phyloP scores from a whole-genome alignment of 2,797 vertebrate genomes.

The Sebastes oblongus region DNA sequence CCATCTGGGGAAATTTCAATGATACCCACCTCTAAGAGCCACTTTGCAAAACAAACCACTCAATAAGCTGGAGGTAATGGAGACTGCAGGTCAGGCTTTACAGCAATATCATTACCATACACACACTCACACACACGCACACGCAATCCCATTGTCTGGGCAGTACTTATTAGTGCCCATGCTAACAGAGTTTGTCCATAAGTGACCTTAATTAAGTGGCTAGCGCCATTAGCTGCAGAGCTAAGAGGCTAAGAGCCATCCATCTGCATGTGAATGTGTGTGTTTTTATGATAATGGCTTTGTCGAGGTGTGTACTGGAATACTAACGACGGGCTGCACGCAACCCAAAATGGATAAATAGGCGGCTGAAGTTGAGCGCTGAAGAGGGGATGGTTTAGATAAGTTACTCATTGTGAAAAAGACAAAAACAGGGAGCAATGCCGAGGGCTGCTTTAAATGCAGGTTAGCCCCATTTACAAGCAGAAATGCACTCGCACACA shows the following conservation, averaged over 20 bases:
- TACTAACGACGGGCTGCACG: slow-evolving; percentile 74
- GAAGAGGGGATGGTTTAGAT: slow-evolving; percentile 79
- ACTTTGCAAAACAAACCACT: slow-evolving; percentile 84
- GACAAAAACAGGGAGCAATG: slow-evolving; percentile 71
- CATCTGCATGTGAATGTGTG: slow-evolving; percentile 83
- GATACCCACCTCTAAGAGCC: slow-evolving; percentile 73
- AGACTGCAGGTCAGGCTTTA: slow-evolving; percentile 76
- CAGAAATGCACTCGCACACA: slow-evolving; percentile 45
- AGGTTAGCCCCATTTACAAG: slow-evolving; percentile 63
- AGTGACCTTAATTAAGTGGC: slow-evolving; percentile 84
- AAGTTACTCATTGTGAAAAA: slow-evolving; percentile 81
- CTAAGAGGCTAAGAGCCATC: slow-evolving; percentile 80
- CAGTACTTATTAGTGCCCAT: slow-evolving; percentile 76
- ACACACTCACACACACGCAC: slow-evolving; percentile 50
- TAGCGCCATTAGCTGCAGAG: slow-evolving; percentile 79
- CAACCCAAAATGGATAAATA: slow-evolving; percentile 76
- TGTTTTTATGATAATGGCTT: slow-evolving; percentile 82
- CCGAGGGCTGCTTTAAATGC: slow-evolving; percentile 72
- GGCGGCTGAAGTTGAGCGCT: slow-evolving; percentile 72
- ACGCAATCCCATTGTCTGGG: slow-evolving; percentile 71
- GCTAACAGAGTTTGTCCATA: slow-evolving; percentile 82
- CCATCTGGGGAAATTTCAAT: slow-evolving; percentile 72
- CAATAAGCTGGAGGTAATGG: slow-evolving; percentile 80
- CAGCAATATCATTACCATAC: slow-evolving; percentile 77
- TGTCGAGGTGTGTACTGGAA: slow-evolving; percentile 77